Conservation (phyloP, 1,140 invertebrate genomes). For the Drosophila arizonae region DNA sequence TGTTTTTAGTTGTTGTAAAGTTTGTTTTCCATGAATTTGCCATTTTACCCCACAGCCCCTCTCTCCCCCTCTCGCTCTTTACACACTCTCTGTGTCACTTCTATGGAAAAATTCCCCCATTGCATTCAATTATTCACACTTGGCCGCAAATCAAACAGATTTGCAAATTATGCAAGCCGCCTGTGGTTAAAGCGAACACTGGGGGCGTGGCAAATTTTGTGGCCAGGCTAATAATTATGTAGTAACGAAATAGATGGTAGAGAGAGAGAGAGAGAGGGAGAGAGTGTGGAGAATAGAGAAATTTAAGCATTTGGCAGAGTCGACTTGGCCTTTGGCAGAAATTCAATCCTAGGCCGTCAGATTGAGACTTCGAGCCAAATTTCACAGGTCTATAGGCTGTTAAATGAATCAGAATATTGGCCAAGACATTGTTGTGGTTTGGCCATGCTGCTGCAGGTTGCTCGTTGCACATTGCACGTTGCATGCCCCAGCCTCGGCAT, state of each 20-base stretch:
- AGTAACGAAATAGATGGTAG: background rate
- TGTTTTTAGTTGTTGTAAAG: conserved; percentile 22
- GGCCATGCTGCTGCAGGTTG: conserved; percentile 11
- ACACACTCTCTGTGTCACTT: background rate
- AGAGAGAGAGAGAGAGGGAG: no score
- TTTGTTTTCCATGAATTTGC: conserved; percentile 22
- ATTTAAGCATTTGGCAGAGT: background rate
- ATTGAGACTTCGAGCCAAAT: background rate
- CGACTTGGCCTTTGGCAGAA: background rate
- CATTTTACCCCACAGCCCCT: background rate
- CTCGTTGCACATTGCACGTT: conserved; percentile 22
- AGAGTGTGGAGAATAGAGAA: background rate
- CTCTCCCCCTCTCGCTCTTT: no score
- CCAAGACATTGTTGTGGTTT: conserved; percentile 35
- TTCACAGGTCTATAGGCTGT: conserved; percentile 2
- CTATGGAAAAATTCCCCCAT: conserved; percentile 10
- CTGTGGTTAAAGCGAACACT: conserved; percentile 9
- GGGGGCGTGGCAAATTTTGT: background rate
- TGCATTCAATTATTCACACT: conserved; percentile 47
- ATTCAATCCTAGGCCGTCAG: background rate
- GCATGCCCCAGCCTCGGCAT: background rate
- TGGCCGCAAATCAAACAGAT: conserved; percentile 41
- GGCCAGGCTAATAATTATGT: background rate
- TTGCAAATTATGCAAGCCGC: conserved; percentile 39
- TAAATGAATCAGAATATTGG: conserved; percentile 41